These are phyloP conservation scores for Odontamblyopus rebecca DNA, from an alignment of 2,797 vertebrate genomes.

Conservation along the genomic window DNA sequence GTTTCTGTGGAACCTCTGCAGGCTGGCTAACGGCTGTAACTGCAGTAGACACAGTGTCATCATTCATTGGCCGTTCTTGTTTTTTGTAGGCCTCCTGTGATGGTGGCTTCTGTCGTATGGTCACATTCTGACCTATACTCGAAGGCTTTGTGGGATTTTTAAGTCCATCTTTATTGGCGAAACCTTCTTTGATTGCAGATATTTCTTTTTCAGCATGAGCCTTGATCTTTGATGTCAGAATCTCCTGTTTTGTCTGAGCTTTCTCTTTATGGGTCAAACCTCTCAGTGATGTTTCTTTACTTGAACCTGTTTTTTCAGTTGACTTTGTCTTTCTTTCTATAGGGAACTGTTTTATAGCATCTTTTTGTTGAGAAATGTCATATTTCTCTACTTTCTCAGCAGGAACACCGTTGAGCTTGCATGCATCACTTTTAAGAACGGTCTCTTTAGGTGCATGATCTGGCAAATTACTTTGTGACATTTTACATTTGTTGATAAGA, in stretches of 20 bases:
- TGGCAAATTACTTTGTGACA: not conserved
- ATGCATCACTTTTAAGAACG: not conserved
- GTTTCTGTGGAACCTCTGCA: slow-evolving; percentile 27
- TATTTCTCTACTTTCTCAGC: slow-evolving; percentile 40
- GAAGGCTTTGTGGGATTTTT: slow-evolving; percentile 63
- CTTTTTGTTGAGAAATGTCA: slow-evolving; percentile 36
- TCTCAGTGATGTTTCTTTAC: slow-evolving; percentile 58
- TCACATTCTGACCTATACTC: slow-evolving; percentile 33
- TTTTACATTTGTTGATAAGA: not conserved
- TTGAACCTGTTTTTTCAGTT: slow-evolving; percentile 30
- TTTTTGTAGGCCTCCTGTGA: slow-evolving; percentile 51
- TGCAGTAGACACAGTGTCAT: slow-evolving; percentile 22
- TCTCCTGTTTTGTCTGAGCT: slow-evolving; percentile 79
- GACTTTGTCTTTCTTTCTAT: slow-evolving; percentile 54
- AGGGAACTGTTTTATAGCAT: slow-evolving; percentile 1
- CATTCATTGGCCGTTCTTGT: slow-evolving; percentile 37
- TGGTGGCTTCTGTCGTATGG: slow-evolving; percentile 51
- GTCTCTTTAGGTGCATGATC: not conserved
- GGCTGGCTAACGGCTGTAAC: slow-evolving; percentile 14
- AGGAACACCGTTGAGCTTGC: slow-evolving; percentile 27
- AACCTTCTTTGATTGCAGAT: slow-evolving; percentile 80
- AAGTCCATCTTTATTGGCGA: slow-evolving; percentile 64
- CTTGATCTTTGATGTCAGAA: slow-evolving; percentile 81
- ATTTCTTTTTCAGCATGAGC: slow-evolving; percentile 84
- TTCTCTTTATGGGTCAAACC: slow-evolving; percentile 68